A percentile compares a stretch with the other conserved stretches of the same genome.
Conservation (phyloP, 2,888 invertebrate species). For the Dioctria linearis region DNA sequence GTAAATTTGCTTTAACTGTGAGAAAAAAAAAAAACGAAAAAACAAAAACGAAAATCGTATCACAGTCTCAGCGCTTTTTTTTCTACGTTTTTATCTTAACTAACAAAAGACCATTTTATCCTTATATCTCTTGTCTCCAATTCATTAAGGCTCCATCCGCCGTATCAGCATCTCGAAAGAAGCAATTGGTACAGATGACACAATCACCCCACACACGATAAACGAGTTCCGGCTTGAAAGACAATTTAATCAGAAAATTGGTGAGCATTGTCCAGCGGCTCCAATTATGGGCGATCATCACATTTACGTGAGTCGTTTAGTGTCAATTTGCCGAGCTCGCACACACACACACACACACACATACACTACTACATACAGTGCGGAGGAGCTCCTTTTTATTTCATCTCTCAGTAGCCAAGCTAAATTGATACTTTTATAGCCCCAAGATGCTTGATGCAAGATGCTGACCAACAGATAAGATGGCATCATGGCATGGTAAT, state of each 20-base stretch:
- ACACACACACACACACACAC: no score
- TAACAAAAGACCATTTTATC: constrained; percentile 13
- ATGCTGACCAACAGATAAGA: constrained; percentile 54
- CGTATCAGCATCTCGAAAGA: constrained; percentile 46
- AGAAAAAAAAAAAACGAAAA: not conserved
- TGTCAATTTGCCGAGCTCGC: constrained; percentile 60
- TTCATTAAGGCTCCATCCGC: constrained; percentile 52
- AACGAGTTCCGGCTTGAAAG: constrained; percentile 62
- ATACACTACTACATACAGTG: no score
- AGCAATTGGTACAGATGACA: constrained; percentile 53
- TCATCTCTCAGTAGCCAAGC: constrained; percentile 7
- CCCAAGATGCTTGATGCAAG: constrained; percentile 17
- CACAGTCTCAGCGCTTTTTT: constrained; percentile 22
- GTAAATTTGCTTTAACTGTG: no score
- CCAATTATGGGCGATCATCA: constrained; percentile 53
- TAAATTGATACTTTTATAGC: constrained; percentile 38
- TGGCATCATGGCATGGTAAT: constrained; percentile 39
- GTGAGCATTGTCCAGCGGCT: constrained; percentile 55
- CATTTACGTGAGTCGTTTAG: constrained; percentile 59
- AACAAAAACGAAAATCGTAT: not conserved
- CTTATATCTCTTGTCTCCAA: constrained; percentile 11
- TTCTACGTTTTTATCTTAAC: constrained; percentile 1
- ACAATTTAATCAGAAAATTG: constrained; percentile 62
- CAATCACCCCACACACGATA: constrained; percentile 50
- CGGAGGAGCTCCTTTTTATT: constrained; percentile 36